A percentile compares a stretch with the other conserved stretches of the same genome.
phyloP scores from a whole-genome alignment of 2,113 vertebrate genomes.

The Saguinus midas region DNA sequence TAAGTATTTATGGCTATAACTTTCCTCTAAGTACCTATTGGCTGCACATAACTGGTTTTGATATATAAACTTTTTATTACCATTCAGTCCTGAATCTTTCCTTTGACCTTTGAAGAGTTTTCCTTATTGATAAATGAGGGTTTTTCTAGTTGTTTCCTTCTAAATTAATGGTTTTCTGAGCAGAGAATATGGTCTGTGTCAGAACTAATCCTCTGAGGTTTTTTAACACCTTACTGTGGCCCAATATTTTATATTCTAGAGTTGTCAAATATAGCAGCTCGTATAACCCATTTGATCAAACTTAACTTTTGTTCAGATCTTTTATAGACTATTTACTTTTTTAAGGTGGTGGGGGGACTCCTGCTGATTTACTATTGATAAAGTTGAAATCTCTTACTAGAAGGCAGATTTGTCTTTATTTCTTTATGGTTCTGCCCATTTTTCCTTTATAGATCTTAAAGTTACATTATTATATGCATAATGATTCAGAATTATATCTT shows the following conservation, averaged over 20 bases:
- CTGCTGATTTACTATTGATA: background rate
- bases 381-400: background rate
- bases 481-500: background rate
- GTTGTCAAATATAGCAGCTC: background rate
- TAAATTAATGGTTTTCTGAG: background rate
- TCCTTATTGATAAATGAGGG: background rate
- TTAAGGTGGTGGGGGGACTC: background rate
- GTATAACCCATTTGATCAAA: background rate
- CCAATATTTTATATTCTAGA: background rate
- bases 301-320: background rate
- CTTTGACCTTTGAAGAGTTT: background rate
- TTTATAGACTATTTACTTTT: background rate
- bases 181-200: background rate
- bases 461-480: background rate
- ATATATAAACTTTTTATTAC: background rate
- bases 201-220: background rate
- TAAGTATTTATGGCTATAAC: background rate
- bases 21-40: background rate
- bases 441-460: background rate
- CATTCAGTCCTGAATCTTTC: slow-evolving; percentile 10
- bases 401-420: background rate
- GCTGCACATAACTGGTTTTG: background rate
- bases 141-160: background rate
- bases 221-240: background rate
- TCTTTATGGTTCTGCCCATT: background rate